These are phyloP conservation scores for Tenrec ecaudatus DNA, from an alignment of 2,113 vertebrate species.

Conservation along the genomic window DNA sequence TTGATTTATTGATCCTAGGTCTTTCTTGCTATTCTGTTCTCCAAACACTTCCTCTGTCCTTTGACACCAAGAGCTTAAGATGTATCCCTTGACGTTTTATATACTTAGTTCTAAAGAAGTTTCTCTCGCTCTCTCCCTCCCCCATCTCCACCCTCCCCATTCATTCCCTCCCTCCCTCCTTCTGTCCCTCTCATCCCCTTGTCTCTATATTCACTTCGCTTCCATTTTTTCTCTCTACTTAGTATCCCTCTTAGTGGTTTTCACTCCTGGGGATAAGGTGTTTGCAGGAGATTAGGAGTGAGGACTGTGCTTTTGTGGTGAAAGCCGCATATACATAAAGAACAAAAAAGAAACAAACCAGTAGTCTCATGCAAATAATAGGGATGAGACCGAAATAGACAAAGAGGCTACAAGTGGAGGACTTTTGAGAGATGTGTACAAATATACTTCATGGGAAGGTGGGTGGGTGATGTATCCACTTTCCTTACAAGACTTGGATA, in stretches of 20 bases:
- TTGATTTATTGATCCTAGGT: slow-evolving; percentile 64
- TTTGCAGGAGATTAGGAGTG: background rate
- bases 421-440: background rate
- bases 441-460: background rate
- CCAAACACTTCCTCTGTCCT: slow-evolving; percentile 43
- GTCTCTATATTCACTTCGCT: too few relatives aligned
- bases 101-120: background rate
- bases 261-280: background rate
- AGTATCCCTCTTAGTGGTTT: background rate
- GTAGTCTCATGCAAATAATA: background rate
- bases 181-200: too few relatives aligned
- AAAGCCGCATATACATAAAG: background rate
- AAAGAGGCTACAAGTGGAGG: background rate
- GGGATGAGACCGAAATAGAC: background rate
- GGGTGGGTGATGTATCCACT: background rate
- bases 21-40: slow-evolving; percentile 43
- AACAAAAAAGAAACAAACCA: background rate
- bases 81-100: slow-evolving; percentile 1
- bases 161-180: background rate
- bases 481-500: background rate
- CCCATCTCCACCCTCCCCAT: background rate
- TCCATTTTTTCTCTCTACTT: background rate
- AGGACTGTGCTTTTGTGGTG: background rate
- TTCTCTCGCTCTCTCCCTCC: background rate
- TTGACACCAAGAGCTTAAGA: background rate